Percentiles rank a stretch among this genome's conserved stretches.
phyloP scores from a whole-genome alignment of 2,113 vertebrate genomes.

The Psilopogon haemacephalus region DNA sequence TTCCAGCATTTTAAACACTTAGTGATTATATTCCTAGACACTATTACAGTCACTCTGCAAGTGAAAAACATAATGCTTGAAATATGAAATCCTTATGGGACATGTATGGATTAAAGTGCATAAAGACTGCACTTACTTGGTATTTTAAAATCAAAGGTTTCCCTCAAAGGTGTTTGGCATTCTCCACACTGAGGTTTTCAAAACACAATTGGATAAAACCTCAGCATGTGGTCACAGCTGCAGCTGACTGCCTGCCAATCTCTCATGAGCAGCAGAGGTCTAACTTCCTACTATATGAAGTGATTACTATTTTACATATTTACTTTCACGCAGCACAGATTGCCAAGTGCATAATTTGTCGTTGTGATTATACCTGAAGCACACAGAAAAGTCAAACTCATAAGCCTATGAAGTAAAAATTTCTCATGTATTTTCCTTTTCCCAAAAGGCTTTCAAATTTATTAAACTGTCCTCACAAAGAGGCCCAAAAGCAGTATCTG shows the following conservation, averaged over 20 bases:
- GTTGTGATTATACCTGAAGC: neutral
- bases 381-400: neutral
- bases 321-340: neutral
- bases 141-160: neutral
- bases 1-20: neutral
- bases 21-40: neutral
- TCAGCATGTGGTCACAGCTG: neutral
- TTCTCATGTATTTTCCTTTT: neutral
- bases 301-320: fast-evolving
- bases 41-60: neutral
- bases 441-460: neutral
- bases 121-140: neutral
- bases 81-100: neutral
- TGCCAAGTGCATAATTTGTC: neutral
- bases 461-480: neutral
- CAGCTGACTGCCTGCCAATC: neutral
- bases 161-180: neutral
- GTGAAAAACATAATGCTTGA: neutral
- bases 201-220: neutral
- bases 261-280: neutral
- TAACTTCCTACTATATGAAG: neutral
- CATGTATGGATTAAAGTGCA: neutral
- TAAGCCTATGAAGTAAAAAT: neutral
- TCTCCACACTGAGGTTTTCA: neutral
- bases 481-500: neutral